phyloP scores from a whole-genome alignment of 2,888 invertebrate species.

The Drosophila nr. medialis region DNA sequence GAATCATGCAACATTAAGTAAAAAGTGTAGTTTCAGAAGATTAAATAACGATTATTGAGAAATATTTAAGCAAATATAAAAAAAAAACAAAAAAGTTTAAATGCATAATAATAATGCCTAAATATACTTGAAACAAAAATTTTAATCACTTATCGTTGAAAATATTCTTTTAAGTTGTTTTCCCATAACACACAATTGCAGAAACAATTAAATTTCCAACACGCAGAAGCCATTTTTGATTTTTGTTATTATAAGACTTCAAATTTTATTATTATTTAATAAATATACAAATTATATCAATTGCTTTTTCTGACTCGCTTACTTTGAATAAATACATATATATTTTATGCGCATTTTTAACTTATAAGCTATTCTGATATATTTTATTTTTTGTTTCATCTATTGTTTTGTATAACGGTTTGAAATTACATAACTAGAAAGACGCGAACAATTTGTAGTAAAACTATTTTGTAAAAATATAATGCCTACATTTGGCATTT shows the following conservation, averaged over 20 bases:
- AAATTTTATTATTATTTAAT: slow-evolving; percentile 39
- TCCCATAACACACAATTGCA: slow-evolving; percentile 18
- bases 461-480: slow-evolving; percentile 23
- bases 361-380: slow-evolving; percentile 15
- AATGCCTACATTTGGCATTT: slow-evolving; percentile 20
- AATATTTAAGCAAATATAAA: slow-evolving; percentile 20
- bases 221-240: slow-evolving; percentile 15
- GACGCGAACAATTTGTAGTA: slow-evolving; percentile 9
- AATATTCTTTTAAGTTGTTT: slow-evolving; percentile 18
- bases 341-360: slow-evolving; percentile 59
- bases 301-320: slow-evolving; percentile 39
- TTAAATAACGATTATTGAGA: slow-evolving; percentile 43
- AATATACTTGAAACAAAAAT: slow-evolving; percentile 8
- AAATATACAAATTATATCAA: slow-evolving; percentile 23
- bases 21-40: slow-evolving; percentile 22
- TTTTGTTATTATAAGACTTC: slow-evolving; percentile 36
- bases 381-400: slow-evolving; percentile 6
- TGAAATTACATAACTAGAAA: slow-evolving; percentile 10
- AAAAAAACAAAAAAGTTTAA: slow-evolving; percentile 1
- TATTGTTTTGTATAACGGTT: slow-evolving; percentile 44
- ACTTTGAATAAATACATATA: slow-evolving; percentile 52
- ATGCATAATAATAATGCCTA: slow-evolving; percentile 12
- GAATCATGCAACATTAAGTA: slow-evolving; percentile 22
- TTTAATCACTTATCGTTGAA: slow-evolving; percentile 27
- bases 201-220: slow-evolving; percentile 30